phyloP scores from a whole-genome alignment of 1,140 invertebrate genomes.

The Ips typographus region DNA sequence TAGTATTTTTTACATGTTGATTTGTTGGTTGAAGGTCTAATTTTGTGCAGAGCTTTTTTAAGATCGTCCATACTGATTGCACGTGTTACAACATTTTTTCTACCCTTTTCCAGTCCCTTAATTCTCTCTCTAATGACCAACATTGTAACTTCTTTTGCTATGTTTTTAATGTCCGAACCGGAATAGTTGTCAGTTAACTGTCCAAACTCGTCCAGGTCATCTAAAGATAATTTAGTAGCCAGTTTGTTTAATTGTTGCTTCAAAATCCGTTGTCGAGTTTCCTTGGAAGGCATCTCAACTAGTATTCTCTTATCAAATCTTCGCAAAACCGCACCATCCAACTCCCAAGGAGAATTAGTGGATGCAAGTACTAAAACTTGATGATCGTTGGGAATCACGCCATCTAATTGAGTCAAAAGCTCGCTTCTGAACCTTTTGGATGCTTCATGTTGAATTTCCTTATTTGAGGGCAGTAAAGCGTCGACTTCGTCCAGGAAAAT shows the following conservation, averaged over 20 bases:
- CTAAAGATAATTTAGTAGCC: constrained; percentile 43
- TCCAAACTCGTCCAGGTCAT: constrained; percentile 60
- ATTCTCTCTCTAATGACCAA: constrained; percentile 54
- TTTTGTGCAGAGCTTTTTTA: constrained; percentile 39
- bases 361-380: constrained; percentile 83
- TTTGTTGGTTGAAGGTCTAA: constrained; percentile 25
- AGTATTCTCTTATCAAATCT: constrained; percentile 87
- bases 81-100: constrained; percentile 14
- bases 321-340: constrained; percentile 81
- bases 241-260: constrained; percentile 57
- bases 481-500: constrained; percentile 98
- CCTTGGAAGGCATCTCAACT: constrained; percentile 71
- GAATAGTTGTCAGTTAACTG: constrained; percentile 75
- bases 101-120: constrained; percentile 23
- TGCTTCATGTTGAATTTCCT: constrained; percentile 85
- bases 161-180: constrained; percentile 83
- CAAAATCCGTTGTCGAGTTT: constrained; percentile 69
- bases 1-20: constrained; percentile 39
- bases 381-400: constrained; percentile 63
- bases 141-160: constrained; percentile 87
- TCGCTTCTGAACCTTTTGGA: constrained; percentile 90
- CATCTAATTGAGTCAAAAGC: constrained; percentile 90
- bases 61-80: constrained; percentile 30
- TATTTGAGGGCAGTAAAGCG: constrained; percentile 74
- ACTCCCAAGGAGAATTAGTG: constrained; percentile 85